phyloP scores from a whole-genome alignment of 2,888 invertebrate genomes.

The Pseudococcus longispinus region DNA sequence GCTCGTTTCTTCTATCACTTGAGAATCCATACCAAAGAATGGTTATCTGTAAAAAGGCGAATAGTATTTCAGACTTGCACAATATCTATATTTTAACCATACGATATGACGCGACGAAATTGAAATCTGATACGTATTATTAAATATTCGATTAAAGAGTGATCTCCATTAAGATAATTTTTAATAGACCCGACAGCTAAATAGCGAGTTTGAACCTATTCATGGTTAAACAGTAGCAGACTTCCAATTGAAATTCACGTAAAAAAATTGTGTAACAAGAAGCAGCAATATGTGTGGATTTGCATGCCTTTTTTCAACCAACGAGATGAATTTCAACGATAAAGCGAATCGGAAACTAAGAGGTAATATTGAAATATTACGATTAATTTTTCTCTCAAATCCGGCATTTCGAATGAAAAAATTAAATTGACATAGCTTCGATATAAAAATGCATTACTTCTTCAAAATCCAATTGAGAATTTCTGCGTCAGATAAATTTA shows the following conservation, averaged over 20 bases:
- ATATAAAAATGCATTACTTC: too few relatives aligned
- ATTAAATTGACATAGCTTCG: background rate
- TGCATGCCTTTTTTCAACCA: background rate
- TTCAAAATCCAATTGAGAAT: too few relatives aligned
- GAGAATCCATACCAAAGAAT: constrained; percentile 32
- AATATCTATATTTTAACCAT: background rate
- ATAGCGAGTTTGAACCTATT: background rate
- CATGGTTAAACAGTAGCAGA: background rate
- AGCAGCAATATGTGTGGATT: background rate
- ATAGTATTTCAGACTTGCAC: background rate
- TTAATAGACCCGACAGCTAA: background rate
- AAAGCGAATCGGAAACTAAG: background rate
- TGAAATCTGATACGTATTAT: background rate
- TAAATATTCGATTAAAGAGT: background rate
- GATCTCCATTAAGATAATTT: background rate
- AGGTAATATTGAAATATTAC: background rate
- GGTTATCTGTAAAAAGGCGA: background rate
- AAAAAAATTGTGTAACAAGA: background rate
- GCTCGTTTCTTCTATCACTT: constrained; percentile 52
- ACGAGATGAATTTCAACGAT: background rate
- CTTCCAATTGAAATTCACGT: background rate
- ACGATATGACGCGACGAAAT: background rate
- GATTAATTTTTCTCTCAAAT: background rate
- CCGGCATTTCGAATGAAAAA: background rate
- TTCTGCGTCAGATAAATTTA: too few relatives aligned